Base-by-base conservation (phyloP, 2,888 invertebrate species). In the Yponomeuta evonymella region DNA sequence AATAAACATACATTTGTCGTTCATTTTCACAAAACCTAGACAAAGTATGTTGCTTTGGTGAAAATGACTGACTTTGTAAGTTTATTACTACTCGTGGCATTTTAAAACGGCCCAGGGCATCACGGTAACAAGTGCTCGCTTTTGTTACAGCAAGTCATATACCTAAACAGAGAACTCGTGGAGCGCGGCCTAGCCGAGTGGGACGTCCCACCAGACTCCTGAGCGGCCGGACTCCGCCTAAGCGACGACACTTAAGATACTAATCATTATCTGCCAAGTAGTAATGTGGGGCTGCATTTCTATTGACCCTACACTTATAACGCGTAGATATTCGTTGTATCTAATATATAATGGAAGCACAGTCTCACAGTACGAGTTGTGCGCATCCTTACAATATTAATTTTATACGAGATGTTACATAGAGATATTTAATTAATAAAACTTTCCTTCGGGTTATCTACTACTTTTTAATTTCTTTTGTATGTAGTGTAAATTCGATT, bases 131-230 rank as follows among this genome's bases (percentile, higher is more conserved):
- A 3, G 15, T 58, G 30, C 5, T 23, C 10, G 64, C 29, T 29
- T 64, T 64, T 67, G 66, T 73, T 93, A 94, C 94, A 94, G 92
- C 94, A 97, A 94, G 94, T 96, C 78, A 94, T 97, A 90, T 96
- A 96, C 88, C 94, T 98, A 78, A 98, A 98, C 87, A 94, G 96
- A 81, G 97, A 97, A 91, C 93, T 98, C 80, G 96, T 97, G 78
- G 95, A 96, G 78, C 94, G 95, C 85, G 97, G 97, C 71, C 94
- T 95, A 80, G 98, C 97, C 70, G 95, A 95, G 82, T 96, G 96
- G 95, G 92, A 91, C 74, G 85, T 94, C 74, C 90, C 92, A 71
- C 77, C 83, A 6, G 92, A 92, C 78, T 89, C 90, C 84, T 91
- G 90, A 91, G 81, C 79, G 71, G 75, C 72, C 66, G 51, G 51